These are phyloP conservation scores for Pachliopta kotzebuea DNA, from an alignment of 2,888 invertebrate genomes.

Conservation along the genomic window DNA sequence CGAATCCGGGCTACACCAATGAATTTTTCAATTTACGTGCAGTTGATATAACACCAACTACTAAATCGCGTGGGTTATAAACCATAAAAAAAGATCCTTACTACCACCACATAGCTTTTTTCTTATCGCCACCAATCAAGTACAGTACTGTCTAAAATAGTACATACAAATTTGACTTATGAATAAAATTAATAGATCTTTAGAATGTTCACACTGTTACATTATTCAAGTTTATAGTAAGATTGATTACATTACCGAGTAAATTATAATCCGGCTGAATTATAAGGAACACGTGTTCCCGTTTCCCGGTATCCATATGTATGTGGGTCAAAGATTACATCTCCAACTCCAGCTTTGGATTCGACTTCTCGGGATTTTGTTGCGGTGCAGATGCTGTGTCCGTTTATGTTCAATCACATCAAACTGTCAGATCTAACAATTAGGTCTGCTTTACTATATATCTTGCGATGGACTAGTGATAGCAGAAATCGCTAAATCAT, in stretches of 20 bases:
- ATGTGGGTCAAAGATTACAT: constrained; percentile 25
- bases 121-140: no score
- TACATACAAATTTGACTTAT: no score
- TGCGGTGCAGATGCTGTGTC: constrained; percentile 2
- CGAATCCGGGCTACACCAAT: no score
- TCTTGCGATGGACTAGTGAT: background rate
- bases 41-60: no score
- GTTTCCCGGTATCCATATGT: constrained; percentile 18
- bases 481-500: no score
- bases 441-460: background rate
- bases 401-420: background rate
- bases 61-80: no score
- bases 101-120: no score
- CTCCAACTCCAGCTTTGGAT: constrained; percentile 10
- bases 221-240: constrained; percentile 2
- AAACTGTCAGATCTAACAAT: background rate
- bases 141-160: no score
- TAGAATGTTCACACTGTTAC: no score
- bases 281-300: constrained; percentile 22
- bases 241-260: constrained; percentile 12
- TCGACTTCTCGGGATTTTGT: constrained; percentile 8
- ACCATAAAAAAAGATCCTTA: no score
- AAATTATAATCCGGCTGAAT: constrained; percentile 9
- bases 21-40: no score
- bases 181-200: no score